Conservation (phyloP, 2,888 invertebrate genomes). For the Caradrina clavipalpis region DNA sequence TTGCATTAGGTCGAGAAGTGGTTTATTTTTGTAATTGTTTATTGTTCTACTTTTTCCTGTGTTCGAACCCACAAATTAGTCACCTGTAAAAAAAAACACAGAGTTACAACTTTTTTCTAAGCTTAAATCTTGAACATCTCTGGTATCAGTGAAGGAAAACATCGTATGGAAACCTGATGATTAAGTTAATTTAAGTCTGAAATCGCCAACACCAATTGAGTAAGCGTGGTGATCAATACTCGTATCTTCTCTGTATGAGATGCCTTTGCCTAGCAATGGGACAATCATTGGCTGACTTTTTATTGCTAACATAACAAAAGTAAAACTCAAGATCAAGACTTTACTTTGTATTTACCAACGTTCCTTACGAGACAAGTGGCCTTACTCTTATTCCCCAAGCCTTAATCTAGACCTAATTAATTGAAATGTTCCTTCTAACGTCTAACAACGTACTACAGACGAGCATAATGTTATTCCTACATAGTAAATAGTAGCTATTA, state of each 20-base stretch:
- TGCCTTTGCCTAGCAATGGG: too few relatives aligned
- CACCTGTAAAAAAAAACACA: not conserved
- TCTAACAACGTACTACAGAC: slow-evolving; percentile 42
- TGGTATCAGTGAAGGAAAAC: too few relatives aligned
- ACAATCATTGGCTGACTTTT: not conserved
- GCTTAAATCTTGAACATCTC: too few relatives aligned
- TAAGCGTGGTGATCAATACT: too few relatives aligned
- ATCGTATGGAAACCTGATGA: not conserved
- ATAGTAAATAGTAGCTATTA: slow-evolving; percentile 62
- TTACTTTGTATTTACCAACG: not conserved
- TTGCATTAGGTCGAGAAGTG: slow-evolving; percentile 19
- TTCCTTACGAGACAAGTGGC: not conserved
- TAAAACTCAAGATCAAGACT: not conserved
- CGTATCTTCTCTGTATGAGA: too few relatives aligned
- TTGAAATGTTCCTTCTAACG: slow-evolving; percentile 41
- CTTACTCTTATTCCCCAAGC: not conserved
- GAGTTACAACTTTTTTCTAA: not conserved
- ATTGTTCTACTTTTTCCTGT: slow-evolving; percentile 19
- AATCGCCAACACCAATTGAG: too few relatives aligned
- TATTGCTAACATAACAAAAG: slow-evolving; percentile 2
- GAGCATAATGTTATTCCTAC: slow-evolving; percentile 61
- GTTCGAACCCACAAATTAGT: not conserved
- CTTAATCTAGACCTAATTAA: slow-evolving; percentile 39
- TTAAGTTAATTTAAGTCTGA: too few relatives aligned
- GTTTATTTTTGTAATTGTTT: slow-evolving; percentile 22